Evolutionary conservation across 1,140 invertebrate genomes (phyloP).

Genomic region (Oncopeltus fasciatus): DNA sequence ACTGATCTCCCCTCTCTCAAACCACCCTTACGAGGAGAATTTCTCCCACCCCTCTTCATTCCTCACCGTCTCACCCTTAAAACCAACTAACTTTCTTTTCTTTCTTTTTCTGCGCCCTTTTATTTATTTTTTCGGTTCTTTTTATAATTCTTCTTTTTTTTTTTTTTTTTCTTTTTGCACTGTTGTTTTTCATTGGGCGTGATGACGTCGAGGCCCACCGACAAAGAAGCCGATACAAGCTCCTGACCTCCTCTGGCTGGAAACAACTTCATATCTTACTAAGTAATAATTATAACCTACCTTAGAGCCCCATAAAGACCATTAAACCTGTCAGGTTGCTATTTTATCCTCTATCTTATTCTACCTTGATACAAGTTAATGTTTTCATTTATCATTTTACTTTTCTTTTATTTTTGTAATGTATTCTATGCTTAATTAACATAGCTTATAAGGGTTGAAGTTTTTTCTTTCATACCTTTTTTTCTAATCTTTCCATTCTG

Average conservation of each 20-base stretch:
- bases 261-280: background rate
- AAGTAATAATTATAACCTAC: constrained; percentile 1
- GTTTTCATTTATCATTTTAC: constrained; percentile 1
- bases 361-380: constrained; percentile 1
- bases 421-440: background rate
- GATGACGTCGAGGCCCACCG: constrained; percentile 1
- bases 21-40: too few relatives aligned
- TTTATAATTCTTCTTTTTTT: background rate
- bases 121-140: background rate
- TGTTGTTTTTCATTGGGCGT: too few relatives aligned
- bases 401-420: background rate
- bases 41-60: background rate
- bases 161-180: background rate
- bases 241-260: background rate
- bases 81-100: background rate
- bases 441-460: background rate
- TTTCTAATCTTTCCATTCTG: too few relatives aligned
- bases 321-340: background rate
- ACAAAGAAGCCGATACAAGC: background rate
- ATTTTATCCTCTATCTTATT: background rate
- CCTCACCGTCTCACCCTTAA: constrained; percentile 6
- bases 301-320: background rate
- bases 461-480: too few relatives aligned
- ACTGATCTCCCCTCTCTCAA: background rate
- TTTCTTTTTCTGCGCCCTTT: too few relatives aligned